These are phyloP conservation scores for Orussus abietinus DNA, from an alignment of 1,140 invertebrate species.

Conservation along the genomic window DNA sequence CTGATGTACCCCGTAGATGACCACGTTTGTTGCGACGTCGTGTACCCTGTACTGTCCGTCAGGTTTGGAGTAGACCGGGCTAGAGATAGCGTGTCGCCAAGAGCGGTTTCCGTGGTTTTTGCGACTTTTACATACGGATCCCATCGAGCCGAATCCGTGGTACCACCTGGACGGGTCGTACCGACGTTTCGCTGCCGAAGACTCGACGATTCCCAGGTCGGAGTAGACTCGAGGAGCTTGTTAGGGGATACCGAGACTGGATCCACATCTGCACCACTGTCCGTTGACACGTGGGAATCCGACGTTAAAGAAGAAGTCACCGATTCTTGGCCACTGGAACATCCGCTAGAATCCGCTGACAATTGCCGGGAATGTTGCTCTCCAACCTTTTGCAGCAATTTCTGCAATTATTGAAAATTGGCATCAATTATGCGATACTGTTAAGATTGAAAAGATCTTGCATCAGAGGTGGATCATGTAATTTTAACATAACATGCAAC, in stretches of 20 bases:
- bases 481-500: too few relatives aligned
- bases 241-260: constrained; percentile 36
- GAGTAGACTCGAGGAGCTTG: constrained; percentile 33
- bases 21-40: constrained; percentile 41
- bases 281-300: constrained; percentile 53
- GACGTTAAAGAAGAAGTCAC: constrained; percentile 57
- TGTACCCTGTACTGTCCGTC: constrained; percentile 33
- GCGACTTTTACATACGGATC: constrained; percentile 41
- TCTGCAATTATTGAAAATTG: constrained; percentile 31
- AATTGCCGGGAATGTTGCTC: constrained; percentile 48
- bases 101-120: constrained; percentile 22
- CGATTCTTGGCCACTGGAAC: constrained; percentile 58
- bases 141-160: constrained; percentile 29
- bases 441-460: too few relatives aligned
- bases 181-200: constrained; percentile 45
- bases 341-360: constrained; percentile 57
- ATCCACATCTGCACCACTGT: constrained; percentile 55
- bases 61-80: constrained; percentile 46
- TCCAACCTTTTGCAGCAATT: constrained; percentile 42
- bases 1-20: constrained; percentile 48
- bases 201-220: constrained; percentile 42
- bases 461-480: not conserved
- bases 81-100: constrained; percentile 33
- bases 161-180: constrained; percentile 19
- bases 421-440: too few relatives aligned